Evolutionary conservation across 92 coral and sea anemone species (phyloP).

Genomic region (Paramuricea clavata): DNA sequence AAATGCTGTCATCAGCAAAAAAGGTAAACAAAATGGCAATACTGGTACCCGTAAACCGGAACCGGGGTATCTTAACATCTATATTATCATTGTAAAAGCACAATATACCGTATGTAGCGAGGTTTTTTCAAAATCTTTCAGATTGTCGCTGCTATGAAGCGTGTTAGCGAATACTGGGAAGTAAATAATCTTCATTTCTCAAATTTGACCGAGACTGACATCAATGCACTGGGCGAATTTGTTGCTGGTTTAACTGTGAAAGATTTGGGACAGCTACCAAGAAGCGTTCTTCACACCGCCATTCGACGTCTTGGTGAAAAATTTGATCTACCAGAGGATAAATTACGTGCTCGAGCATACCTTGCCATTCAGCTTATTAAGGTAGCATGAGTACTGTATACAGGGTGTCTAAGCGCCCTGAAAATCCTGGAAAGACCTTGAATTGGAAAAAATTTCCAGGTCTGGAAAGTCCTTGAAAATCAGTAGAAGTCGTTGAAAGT

Average conservation of each 20-base stretch:
- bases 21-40: no score
- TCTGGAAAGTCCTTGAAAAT: no score
- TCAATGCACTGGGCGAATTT: constrained; percentile 89
- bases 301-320: constrained; percentile 92
- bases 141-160: constrained; percentile 80
- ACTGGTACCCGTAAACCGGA: no score
- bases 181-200: constrained; percentile 83
- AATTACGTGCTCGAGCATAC: constrained; percentile 87
- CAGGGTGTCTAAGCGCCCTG: no score
- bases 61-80: no score
- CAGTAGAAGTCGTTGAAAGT: no score
- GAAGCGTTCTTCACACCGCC: constrained; percentile 78
- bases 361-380: constrained; percentile 86
- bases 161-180: constrained; percentile 97
- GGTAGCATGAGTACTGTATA: constrained; percentile 53
- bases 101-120: no score
- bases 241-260: constrained; percentile 78
- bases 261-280: constrained; percentile 80
- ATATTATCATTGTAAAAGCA: no score
- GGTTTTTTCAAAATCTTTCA: constrained; percentile 34
- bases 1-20: no score
- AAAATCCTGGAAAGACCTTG: no score
- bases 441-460: no score
- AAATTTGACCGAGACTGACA: constrained; percentile 90
- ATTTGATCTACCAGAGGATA: constrained; percentile 90